Base-by-base conservation (phyloP, 37 sponge, comb jelly and placozoan species). In the Cliona cf. orientalis region DNA sequence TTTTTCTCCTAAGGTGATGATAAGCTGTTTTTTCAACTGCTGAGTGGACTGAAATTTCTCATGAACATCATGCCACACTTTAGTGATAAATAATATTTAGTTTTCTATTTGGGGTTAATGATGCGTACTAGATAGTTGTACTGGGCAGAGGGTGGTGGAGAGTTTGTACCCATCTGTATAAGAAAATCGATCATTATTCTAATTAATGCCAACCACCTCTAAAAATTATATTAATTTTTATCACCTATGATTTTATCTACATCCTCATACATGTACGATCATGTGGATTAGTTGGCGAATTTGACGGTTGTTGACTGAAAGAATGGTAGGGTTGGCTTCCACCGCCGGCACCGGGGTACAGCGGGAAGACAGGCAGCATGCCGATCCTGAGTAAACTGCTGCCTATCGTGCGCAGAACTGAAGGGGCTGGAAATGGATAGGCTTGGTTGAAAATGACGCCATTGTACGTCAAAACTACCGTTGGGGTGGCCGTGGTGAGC, bases 61-160 rank as follows among this genome's bases (percentile, higher is more conserved):
- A 66, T 66, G 66, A 2, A 66, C 45, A 42, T 70, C 45, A 42
- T 70, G 71, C 71, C 71, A 70, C 21, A 70, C 29, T 41, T 70
- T 42, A 7, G 71, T 70, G n/a, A 70, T 29, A 70, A 70, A 70
- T n/a, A n/a, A n/a, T n/a, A n/a, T 70, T 70, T 70, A 29, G 31
- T 67, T 5, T 67, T 67, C 22, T 67, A 45, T 39, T 42, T 45
- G 3, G 71, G 71, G 45, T 42, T 70, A 12, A 40, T 40, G 42
- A 70, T 39, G 2, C 28, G 42, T 3, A 70, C 71, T 7, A 70
- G 28, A 28, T 70, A 70, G 53, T 49, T 14, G 14, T 19, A 14
- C 14, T 49, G 53, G 9, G 53, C 14, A 49, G 9, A 49, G 53
- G 53, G 53, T 49, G 14, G 53, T 49, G 53, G 53, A 49, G 53